A percentile compares a stretch with the other conserved stretches of the same genome.
These are phyloP conservation scores for Drosophila lacertosa DNA, from an alignment of 1,140 invertebrate species.

Conservation along the genomic window DNA sequence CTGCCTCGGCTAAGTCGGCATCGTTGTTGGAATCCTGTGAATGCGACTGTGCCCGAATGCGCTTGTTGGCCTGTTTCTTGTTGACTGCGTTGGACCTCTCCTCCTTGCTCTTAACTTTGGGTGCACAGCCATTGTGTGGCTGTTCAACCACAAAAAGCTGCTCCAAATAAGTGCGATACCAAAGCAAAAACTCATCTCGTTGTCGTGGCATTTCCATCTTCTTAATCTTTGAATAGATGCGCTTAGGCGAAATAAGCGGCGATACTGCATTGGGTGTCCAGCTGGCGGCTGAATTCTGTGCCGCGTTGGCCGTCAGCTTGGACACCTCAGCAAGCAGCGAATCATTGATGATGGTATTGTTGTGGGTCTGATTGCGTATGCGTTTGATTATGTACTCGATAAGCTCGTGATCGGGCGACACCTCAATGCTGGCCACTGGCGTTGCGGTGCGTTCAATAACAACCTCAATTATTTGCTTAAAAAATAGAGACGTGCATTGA, in stretches of 20 bases:
- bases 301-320: constrained; percentile 74
- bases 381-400: constrained; percentile 79
- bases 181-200: constrained; percentile 71
- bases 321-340: constrained; percentile 74
- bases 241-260: constrained; percentile 73
- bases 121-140: constrained; percentile 21
- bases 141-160: constrained; percentile 68
- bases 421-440: constrained; percentile 30
- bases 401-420: constrained; percentile 70
- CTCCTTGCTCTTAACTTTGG: constrained; percentile 17
- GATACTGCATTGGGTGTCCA: constrained; percentile 43
- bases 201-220: constrained; percentile 74
- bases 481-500: constrained; percentile 11
- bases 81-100: neutral
- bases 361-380: constrained; percentile 78
- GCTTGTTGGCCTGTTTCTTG: constrained; percentile 56
- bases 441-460: constrained; percentile 21
- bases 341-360: constrained; percentile 76
- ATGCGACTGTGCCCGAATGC: constrained; percentile 57
- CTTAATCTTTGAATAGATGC: constrained; percentile 80
- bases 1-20: constrained; percentile 85
- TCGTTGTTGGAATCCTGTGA: constrained; percentile 79
- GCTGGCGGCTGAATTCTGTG: constrained; percentile 68
- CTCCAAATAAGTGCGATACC: constrained; percentile 76
- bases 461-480: constrained; percentile 51